Evolutionary conservation across 2,888 invertebrate genomes (phyloP), one percentile per base, ranked within the genome.

Genomic region (Bhutanitis thaidina): DNA sequence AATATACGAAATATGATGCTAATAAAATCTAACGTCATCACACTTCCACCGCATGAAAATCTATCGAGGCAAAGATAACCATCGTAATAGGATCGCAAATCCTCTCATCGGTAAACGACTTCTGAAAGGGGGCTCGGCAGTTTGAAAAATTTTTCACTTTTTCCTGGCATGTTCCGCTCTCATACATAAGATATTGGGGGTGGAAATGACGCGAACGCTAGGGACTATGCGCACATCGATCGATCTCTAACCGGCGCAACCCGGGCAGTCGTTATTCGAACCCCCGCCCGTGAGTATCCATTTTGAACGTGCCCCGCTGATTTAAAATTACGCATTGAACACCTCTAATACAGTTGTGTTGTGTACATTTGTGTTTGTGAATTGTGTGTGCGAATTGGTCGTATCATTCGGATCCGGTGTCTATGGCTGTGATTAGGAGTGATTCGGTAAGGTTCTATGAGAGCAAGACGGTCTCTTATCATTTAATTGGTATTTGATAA

Each of bases 131-230:
- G 62, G 59, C 56, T 55, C 54, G 61, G 61, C 58, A 57, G 60
- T 59, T 56, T 61, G 63, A 64, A 58, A 69, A 36, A 36, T 51
- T 79, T 77, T 77, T 77, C 77, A 74, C 79, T 77, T 70, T 81
- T 77, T 74, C 75, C 69, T 58, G 61, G 69, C 69, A 71, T 72
- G 71, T 74, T 71, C 71, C 72, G 68, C 74, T 80, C 77, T 83
- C 85, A 87, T 87, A 87, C 85, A 88, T 86, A 87, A 88, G 86
- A 85, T 82, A 87, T 86, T 70, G 78, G 74, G 77, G 74, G 73
- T 71, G 64, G 71, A 69, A 64, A 67, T 77, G 79, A 75, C 78
- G 82, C 74, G 72, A 67, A 59, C 62, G 60, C 71, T 50, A 76
- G 48, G 62, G 70, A 68, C 73, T 80, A 72, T 82, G 89, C 89